A percentile compares a stretch with the other conserved stretches of the same genome.
Conservation (phyloP, 2,113 vertebrate species). For the Empidonax alnorum region DNA sequence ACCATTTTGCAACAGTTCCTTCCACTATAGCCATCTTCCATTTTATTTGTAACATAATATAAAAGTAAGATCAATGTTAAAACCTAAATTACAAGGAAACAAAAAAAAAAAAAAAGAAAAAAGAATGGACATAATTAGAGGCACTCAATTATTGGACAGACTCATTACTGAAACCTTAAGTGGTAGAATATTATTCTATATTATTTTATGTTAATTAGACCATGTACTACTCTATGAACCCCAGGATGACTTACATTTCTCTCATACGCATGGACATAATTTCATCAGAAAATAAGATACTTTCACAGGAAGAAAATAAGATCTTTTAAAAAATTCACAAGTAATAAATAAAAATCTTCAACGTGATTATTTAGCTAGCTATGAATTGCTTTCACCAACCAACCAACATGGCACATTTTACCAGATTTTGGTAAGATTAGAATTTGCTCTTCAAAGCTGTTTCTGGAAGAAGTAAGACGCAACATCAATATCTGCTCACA, state of each 20-base stretch:
- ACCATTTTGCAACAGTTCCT: neutral
- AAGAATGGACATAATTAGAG: neutral
- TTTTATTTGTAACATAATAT: neutral
- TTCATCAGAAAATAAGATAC: neutral
- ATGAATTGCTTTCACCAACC: neutral
- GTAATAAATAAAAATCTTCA: neutral
- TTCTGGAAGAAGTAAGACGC: neutral
- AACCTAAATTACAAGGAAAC: neutral
- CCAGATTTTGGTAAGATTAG: neutral
- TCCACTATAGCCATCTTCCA: neutral
- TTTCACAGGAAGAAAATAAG: neutral
- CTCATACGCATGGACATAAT: neutral
- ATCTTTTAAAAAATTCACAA: neutral
- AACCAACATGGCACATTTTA: neutral
- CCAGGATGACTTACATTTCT: neutral
- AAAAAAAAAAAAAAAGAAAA: neutral
- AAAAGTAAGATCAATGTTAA: neutral
- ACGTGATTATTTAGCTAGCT: neutral
- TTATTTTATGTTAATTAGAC: neutral
- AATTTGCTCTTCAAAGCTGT: neutral
- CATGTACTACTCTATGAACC: neutral
- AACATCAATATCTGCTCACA: neutral
- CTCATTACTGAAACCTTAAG: neutral
- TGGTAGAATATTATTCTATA: neutral
- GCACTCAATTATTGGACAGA: neutral